A percentile compares a stretch with the other conserved stretches of the same genome.
These are phyloP conservation scores for Schizotus pectinicornis DNA, from an alignment of 2,888 invertebrate genomes.

Conservation along the genomic window DNA sequence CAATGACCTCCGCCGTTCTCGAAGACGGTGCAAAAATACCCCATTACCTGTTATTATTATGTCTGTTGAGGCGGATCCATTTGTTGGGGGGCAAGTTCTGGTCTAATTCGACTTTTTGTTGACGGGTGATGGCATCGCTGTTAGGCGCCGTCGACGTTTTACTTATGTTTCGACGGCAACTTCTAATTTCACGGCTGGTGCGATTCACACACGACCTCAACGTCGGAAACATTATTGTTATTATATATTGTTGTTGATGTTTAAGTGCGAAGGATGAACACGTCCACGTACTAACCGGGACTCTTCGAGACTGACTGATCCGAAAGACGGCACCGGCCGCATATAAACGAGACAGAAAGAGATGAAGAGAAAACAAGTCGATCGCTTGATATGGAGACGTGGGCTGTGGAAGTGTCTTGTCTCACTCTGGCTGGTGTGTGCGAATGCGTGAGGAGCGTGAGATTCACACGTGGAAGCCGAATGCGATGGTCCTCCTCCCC, in stretches of 20 bases:
- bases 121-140: conserved; percentile 65
- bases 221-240: conserved; percentile 41
- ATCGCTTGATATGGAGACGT: conserved; percentile 13
- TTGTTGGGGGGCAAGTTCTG: conserved; percentile 37
- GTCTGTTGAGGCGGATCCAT: conserved; percentile 52
- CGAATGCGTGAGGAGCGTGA: conserved; percentile 7
- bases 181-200: conserved; percentile 47
- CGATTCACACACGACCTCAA: conserved; percentile 41
- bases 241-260: too few species aligned
- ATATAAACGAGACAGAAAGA: conserved; percentile 48
- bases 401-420: background rate
- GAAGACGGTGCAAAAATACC: background rate
- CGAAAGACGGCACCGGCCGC: conserved; percentile 34
- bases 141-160: conserved; percentile 67
- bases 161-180: conserved; percentile 59
- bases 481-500: conserved; percentile 15
- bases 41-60: conserved; percentile 55
- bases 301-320: conserved; percentile 10
- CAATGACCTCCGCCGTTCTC: conserved; percentile 37
- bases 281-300: background rate
- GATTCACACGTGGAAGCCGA: background rate
- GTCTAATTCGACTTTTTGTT: conserved; percentile 44
- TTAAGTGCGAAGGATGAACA: background rate
- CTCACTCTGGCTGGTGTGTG: conserved; percentile 21
- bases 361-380: conserved; percentile 51